Percentiles rank a stretch among this genome's conserved stretches.
Conservation (phyloP, 2,797 vertebrate genomes). For the Rhyacichthys aspro region DNA sequence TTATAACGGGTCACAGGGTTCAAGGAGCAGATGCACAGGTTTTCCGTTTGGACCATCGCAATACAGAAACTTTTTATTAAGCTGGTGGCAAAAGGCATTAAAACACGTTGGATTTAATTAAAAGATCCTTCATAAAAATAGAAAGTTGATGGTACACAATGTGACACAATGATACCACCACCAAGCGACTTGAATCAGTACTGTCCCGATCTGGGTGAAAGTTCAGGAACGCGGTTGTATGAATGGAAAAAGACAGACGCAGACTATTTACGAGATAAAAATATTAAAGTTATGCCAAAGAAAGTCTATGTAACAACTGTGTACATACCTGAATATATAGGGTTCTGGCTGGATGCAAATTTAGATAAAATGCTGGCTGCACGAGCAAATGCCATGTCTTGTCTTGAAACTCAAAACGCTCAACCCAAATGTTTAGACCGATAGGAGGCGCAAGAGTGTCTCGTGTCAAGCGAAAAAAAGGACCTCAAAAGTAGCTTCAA, state of each 20-base stretch:
- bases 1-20: too few species aligned
- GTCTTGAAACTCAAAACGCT: neutral
- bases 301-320: neutral
- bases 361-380: constrained; percentile 33
- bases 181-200: neutral
- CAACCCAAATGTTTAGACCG: constrained; percentile 11
- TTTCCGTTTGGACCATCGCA: too few species aligned
- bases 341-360: constrained; percentile 32
- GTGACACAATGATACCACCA: neutral
- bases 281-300: neutral
- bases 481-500: neutral
- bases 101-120: neutral
- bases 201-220: constrained; percentile 57
- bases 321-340: constrained; percentile 30
- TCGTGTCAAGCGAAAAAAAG: neutral
- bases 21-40: neutral
- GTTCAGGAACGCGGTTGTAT: constrained; percentile 36
- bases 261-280: neutral
- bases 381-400: constrained; percentile 41
- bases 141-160: neutral
- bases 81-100: too few species aligned
- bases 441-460: constrained; percentile 29
- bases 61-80: too few species aligned
- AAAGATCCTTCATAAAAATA: neutral
- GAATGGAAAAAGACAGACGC: constrained; percentile 13